Base-by-base conservation (phyloP, 1,140 invertebrate genomes). In the Orius insidiosus region DNA sequence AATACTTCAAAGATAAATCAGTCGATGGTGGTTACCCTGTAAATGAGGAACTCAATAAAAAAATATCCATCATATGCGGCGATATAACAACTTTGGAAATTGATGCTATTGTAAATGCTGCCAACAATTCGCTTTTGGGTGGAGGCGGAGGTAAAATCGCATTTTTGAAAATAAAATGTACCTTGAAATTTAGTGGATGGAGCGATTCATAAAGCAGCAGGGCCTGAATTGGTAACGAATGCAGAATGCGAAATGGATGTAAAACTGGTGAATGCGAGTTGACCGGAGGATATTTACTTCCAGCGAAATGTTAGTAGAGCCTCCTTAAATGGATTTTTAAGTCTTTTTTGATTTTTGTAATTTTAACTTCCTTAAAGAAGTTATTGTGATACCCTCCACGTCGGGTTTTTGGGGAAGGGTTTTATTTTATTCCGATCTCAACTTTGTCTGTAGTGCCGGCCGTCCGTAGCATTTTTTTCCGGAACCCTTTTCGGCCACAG, bases 21-120 rank as follows among this genome's bases (percentile, higher is more conserved):
- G 59, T 60, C 1, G 58, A 67, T 39, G 59, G 63, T 4, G 61
- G 59, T 8, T 47, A 45, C 11, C 13, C 18, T 13, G 31, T 18
- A 4, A 49, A 71, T 53, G 51, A 55, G 24, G 53, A 58, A 3
- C 50, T 81, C 7, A 63, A 67, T n/a, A 58, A 70, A 8, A 79
- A 77, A 60, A 63, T 84, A 14, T 75, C 74, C 2, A 61, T 81
- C 44, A 82, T 70, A 66, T 63, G 65, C 60, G 86, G 85, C 7
- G 85, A 92, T 60, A 90, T 94, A n/a, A 92, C 87, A 1, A 69
- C 68, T 35, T 63, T 94, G 8, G 81, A 86, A 70, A 72, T 92
- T 47, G 87, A 92, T 70, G 83, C 75, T 2, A 89, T 95, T 58
- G 85, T 89, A 0, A 95, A 94, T 73, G 89, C 88, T 40, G 88